phyloP scores from a whole-genome alignment of 2,888 invertebrate genomes.

The Acanthosepion lycidas region DNA sequence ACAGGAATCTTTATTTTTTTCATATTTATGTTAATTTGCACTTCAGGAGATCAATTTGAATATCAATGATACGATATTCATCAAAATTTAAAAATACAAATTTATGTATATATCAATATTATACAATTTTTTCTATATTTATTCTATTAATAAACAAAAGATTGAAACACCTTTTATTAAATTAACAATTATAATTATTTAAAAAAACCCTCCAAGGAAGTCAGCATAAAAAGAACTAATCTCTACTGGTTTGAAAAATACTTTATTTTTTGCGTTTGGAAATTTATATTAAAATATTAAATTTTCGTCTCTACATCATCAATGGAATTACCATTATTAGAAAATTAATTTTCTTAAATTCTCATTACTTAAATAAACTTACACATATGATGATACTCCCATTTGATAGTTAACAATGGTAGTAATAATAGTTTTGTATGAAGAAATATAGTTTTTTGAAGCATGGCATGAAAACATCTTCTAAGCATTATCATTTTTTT shows the following conservation, averaged over 20 bases:
- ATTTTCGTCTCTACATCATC: too few species aligned
- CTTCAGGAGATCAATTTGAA: background rate
- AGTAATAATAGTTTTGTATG: too few species aligned
- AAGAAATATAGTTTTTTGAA: too few species aligned
- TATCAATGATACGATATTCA: background rate
- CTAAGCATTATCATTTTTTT: too few species aligned
- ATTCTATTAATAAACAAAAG: background rate
- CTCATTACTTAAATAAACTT: too few species aligned
- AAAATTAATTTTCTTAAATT: too few species aligned
- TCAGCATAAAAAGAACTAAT: background rate
- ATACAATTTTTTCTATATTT: background rate
- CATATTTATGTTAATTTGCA: background rate
- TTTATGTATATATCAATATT: background rate
- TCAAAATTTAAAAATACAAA: background rate
- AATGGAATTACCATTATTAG: too few species aligned
- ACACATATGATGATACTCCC: too few species aligned
- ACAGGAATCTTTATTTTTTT: background rate
- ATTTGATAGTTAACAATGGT: too few species aligned
- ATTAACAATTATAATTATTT: background rate
- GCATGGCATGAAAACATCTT: too few species aligned
- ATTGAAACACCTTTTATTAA: background rate
- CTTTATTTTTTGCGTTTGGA: background rate
- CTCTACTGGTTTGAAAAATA: background rate
- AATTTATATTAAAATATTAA: background rate
- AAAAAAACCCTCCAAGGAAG: background rate